Conservation (phyloP, 2,888 invertebrate species). For the Lasioglossum lativentre region DNA sequence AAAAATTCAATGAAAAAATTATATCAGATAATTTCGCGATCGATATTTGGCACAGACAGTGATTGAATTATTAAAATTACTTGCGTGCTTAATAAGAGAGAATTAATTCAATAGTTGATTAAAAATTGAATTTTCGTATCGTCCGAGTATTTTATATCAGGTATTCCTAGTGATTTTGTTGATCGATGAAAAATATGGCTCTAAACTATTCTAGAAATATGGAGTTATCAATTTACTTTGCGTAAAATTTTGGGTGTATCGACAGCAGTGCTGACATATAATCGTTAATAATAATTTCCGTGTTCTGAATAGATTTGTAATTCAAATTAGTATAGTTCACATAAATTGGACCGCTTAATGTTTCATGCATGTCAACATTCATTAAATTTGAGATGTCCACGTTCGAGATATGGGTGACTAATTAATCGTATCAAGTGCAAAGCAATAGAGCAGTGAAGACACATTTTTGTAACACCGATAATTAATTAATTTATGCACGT, state of each 20-base stretch:
- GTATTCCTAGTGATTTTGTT: background rate
- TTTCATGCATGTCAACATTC: background rate
- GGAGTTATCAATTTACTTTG: background rate
- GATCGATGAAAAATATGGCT: background rate
- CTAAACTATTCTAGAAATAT: background rate
- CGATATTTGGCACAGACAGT: background rate
- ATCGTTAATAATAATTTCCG: slow-evolving; percentile 12
- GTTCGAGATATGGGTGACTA: background rate
- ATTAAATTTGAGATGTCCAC: background rate
- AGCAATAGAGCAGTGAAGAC: background rate
- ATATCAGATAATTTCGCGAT: background rate
- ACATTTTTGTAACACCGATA: background rate
- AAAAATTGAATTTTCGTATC: background rate
- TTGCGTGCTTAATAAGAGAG: background rate
- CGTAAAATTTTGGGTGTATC: background rate
- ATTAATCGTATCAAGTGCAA: background rate
- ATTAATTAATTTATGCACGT: background rate
- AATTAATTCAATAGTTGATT: background rate
- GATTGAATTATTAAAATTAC: background rate
- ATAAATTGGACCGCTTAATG: background rate
- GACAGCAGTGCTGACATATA: background rate
- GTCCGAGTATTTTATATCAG: background rate
- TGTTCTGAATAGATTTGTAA: slow-evolving; percentile 4
- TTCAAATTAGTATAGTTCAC: slow-evolving; percentile 2
- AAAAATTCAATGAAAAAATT: background rate